Conservation (phyloP, 2,888 invertebrate species). For the Cerastoderma edule region DNA sequence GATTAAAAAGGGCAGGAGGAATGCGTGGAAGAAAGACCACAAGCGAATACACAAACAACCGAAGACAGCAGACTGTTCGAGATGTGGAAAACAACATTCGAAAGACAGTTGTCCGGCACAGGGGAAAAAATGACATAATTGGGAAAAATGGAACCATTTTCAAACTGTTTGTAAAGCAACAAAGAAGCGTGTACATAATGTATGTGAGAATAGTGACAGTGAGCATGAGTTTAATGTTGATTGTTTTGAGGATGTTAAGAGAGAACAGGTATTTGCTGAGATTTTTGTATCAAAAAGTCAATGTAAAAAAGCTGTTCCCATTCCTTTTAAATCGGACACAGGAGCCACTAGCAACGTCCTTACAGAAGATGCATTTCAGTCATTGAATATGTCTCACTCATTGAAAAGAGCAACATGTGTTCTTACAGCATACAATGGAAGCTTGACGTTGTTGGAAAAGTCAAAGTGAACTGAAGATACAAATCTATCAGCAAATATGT, state of each 20-base stretch:
- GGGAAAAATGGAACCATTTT: too few species aligned
- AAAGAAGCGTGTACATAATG: too few species aligned
- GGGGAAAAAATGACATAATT: too few species aligned
- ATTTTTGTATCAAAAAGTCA: not conserved
- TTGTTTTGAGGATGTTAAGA: not conserved
- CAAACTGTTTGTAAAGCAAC: too few species aligned
- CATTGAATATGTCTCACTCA: too few species aligned
- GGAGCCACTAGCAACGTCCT: too few species aligned
- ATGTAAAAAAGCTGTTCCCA: not conserved
- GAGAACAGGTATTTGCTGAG: conserved; percentile 8
- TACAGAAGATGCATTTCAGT: too few species aligned
- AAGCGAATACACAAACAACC: not conserved
- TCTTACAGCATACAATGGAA: not conserved
- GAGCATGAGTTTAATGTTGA: not conserved
- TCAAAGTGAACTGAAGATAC: not conserved
- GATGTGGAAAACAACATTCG: not conserved
- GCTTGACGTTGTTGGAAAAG: not conserved
- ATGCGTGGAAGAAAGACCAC: not conserved
- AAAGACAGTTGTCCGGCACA: not conserved
- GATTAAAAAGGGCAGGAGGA: not conserved
- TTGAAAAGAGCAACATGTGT: too few species aligned
- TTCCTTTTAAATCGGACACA: not conserved
- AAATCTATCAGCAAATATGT: not conserved
- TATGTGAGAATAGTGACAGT: too few species aligned
- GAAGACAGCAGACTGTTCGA: not conserved